Base-by-base conservation (phyloP, 2,113 vertebrate genomes). In the Callospermophilus lateralis region DNA sequence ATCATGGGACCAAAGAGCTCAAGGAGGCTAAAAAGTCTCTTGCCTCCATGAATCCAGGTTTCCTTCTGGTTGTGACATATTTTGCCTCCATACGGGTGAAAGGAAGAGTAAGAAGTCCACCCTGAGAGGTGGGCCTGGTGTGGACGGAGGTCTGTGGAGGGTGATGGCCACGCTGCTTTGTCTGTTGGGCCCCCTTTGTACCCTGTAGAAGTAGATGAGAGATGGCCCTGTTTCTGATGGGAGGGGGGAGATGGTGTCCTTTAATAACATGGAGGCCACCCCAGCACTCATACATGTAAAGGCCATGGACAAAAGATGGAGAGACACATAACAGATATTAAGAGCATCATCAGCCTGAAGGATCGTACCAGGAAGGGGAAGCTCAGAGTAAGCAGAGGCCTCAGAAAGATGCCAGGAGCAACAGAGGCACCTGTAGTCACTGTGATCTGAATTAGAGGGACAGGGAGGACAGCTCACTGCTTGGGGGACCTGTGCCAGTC, bases 251-350 rank as follows among this genome's bases (percentile, higher is more conserved):
- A 76, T 16, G 3, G n/a, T 37, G 86, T 30, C 42, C 30, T n/a
- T 48, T 77, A 73, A 70, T 37, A 76, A 48, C 20, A n/a, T 3
- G 30, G 42, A 67, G 32, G 11, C 55, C 37, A 55, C 17, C 22
- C n/a, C 30, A 76, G 48, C 63, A 85, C 28, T 94, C 7, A 11
- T 72, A 37, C n/a, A 32, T 89, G 78, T 39, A 94, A 90, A 96
- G 84, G 12, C 51, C 22, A 89, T 34, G 39, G 8, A 30, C 6
- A 37, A 90, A 97, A 84, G 55, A 45, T 68, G 42, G 76, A 77
- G 70, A 91, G n/a, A 24, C 37, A 85, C 4, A 53, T 20, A 76
- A 32, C 48, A 94, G 55, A 68, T 37, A 70, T n/a, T 51, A 81
- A 55, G 39, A 80, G 17, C 28, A 63, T 86, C 84, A 37, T 32